Evolutionary conservation across 2,113 vertebrate genomes (phyloP).

Genomic region (Cathartes aura): DNA sequence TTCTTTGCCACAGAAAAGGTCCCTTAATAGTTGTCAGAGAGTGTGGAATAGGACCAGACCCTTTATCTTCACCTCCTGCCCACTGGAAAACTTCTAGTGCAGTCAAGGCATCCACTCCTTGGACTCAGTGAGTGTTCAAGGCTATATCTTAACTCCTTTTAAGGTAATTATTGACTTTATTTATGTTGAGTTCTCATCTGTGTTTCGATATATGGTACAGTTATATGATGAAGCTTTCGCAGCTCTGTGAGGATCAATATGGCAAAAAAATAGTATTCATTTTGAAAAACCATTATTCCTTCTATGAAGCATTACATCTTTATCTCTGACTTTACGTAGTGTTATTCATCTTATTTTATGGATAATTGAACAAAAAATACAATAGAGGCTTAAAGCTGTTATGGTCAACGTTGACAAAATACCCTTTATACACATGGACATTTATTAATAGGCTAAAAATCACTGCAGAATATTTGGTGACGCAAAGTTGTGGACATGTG

Average conservation of each 20-base stretch:
- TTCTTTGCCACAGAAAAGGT: background rate
- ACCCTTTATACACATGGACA: background rate
- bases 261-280: background rate
- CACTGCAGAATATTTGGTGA: background rate
- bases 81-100: background rate
- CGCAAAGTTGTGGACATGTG: background rate
- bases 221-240: background rate
- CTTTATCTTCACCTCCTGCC: background rate
- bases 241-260: background rate
- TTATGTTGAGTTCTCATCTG: background rate
- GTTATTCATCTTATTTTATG: background rate
- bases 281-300: background rate
- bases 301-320: background rate
- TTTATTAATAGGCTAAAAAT: background rate
- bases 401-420: background rate
- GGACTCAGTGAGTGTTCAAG: background rate
- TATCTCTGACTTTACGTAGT: background rate
- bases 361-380: background rate
- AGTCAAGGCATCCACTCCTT: background rate
- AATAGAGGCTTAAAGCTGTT: background rate
- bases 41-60: background rate
- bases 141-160: background rate
- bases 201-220: background rate
- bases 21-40: background rate
- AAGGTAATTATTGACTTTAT: background rate